Percentiles rank a stretch among this genome's conserved stretches.
Evolutionary conservation across 2,113 vertebrate species (phyloP).

Genomic region (Aepyceros melampus): DNA sequence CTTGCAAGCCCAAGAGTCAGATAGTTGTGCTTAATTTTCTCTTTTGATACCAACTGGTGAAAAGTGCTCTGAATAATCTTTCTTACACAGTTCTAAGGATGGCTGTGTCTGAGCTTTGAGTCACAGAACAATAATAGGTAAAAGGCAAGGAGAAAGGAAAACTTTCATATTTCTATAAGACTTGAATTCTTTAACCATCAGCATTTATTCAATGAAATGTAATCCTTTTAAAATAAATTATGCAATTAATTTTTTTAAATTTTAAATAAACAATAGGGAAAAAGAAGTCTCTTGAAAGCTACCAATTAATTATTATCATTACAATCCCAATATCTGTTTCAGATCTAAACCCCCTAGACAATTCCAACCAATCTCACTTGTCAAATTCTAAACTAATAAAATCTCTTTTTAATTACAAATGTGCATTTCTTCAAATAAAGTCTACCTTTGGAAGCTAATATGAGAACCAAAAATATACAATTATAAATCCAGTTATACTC

Average conservation of each 20-base stretch:
- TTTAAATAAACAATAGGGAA: neutral
- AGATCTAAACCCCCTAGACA: neutral
- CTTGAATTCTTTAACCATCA: neutral
- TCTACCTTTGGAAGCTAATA: neutral
- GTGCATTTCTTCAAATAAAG: neutral
- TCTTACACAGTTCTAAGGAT: neutral
- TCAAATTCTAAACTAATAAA: neutral
- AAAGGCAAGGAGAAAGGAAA: neutral
- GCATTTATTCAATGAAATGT: neutral
- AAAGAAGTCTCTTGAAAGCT: neutral
- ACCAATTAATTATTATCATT: neutral
- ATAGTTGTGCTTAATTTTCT: neutral
- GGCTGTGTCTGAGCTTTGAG: neutral
- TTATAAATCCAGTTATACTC: neutral
- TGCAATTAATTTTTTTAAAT: neutral
- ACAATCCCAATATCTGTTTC: neutral
- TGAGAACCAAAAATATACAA: neutral
- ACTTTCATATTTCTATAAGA: neutral
- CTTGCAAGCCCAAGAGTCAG: neutral
- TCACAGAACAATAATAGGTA: neutral
- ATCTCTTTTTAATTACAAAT: neutral
- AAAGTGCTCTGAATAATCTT: neutral
- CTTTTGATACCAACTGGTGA: neutral
- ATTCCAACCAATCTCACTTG: neutral
- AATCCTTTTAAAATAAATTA: constrained; percentile 9